These are phyloP conservation scores for Gnathochromis pfefferi DNA, from an alignment of 2,113 vertebrate genomes.

Conservation along the genomic window DNA sequence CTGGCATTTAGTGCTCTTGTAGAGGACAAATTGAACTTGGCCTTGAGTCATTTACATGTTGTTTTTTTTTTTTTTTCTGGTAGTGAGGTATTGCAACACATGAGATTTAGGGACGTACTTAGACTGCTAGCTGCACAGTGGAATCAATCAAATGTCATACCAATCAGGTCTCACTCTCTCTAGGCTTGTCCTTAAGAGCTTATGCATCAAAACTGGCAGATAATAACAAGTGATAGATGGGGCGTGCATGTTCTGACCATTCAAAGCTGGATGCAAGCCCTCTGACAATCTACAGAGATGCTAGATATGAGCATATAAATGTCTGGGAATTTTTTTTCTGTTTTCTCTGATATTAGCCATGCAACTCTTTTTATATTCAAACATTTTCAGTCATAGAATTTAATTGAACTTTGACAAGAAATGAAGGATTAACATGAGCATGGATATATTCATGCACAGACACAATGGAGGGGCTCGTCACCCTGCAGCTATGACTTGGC, in stretches of 20 bases:
- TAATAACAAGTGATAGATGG: background rate
- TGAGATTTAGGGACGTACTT: background rate
- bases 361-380: conserved; percentile 30
- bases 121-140: background rate
- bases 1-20: background rate
- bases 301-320: background rate
- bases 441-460: background rate
- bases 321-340: background rate
- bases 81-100: background rate
- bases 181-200: background rate
- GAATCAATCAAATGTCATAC: background rate
- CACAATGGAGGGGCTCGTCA: background rate
- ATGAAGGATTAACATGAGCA: background rate
- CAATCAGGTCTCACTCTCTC: background rate
- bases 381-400: conserved; percentile 9
- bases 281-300: background rate
- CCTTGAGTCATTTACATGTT: background rate
- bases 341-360: background rate
- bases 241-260: background rate
- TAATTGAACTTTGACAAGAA: conserved; percentile 35
- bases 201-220: background rate
- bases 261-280: background rate
- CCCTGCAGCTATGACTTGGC: background rate
- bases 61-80: background rate
- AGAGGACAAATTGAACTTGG: background rate